These are phyloP conservation scores for Netelia fuscicornis DNA, from an alignment of 2,888 invertebrate species.

Conservation along the genomic window DNA sequence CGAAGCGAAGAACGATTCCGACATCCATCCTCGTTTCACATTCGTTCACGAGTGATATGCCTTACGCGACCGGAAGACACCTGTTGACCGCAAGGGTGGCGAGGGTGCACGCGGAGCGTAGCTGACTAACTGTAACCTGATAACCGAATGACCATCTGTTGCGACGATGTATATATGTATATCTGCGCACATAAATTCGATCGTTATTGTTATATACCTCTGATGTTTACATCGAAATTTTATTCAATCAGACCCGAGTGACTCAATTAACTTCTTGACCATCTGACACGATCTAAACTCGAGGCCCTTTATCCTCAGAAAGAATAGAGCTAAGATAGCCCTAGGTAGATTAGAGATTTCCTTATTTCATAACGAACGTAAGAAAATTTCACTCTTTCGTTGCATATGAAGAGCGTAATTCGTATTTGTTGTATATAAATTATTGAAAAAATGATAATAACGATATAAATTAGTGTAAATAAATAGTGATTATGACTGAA, in stretches of 20 bases:
- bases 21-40: slow-evolving; percentile 45
- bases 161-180: slow-evolving; percentile 36
- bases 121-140: slow-evolving; percentile 73
- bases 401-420: too few species aligned
- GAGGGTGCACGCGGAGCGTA: slow-evolving; percentile 61
- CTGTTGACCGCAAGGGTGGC: slow-evolving; percentile 78
- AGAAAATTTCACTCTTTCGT: too few species aligned
- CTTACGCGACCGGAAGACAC: slow-evolving; percentile 78
- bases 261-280: not conserved
- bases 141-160: slow-evolving; percentile 80
- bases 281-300: too few species aligned
- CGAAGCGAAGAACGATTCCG: slow-evolving; percentile 24
- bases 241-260: not conserved
- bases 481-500: too few species aligned
- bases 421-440: too few species aligned
- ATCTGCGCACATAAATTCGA: not conserved
- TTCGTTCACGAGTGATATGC: slow-evolving; percentile 52
- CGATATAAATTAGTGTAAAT: too few species aligned
- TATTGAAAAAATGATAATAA: too few species aligned
- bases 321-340: too few species aligned
- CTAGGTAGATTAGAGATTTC: too few species aligned
- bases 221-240: slow-evolving; percentile 7
- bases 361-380: too few species aligned
- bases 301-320: too few species aligned
- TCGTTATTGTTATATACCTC: not conserved